Base-by-base conservation (phyloP, 2,113 vertebrate genomes). In the Spermophilus dauricus region DNA sequence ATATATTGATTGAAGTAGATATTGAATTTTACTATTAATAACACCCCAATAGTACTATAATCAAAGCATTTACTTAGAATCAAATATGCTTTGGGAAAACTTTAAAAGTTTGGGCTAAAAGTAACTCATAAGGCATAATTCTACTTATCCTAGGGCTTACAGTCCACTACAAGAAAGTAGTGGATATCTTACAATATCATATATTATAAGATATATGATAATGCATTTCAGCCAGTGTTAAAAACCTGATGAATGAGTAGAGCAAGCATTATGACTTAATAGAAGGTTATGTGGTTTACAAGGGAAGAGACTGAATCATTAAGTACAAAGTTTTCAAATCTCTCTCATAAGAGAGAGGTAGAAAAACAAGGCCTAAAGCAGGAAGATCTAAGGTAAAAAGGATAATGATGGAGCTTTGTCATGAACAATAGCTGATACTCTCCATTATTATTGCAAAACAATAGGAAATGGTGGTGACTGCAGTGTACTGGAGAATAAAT, bases 181-280 rank as follows among this genome's bases (percentile, higher is more conserved):
- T 42, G 39, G 4, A 42, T 42, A 42, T 42, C 39, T 42, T 42
- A 42, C 39, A 42, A 42, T 42, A 42, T 42, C 39, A 42, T 42
- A 39, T 37, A 69, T 67, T 72, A 37, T 13, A 67, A 94, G 9
- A 81, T n/a, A 80, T 16, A 53, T 72, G 34, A 88, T 37, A 72
- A 82, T 82, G 1, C 10, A 77, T 2, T 24, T 48, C 34, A 86
- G 18, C 16, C 32, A 65, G 2, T 26, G 28, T 82, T 32, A 65
- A 61, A 48, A 9, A 4, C 37, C 48, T 78, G 88, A 61, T 93
- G 30, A 91, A 18, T 51, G n/a, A 78, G 32, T 26, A 69, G 13
- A 89, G 28, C 92, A 94, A 56, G 77, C 14, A 85, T 85, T 89
- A 82, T 86, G 11, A 58, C 20, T 32, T 67, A 20, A 24, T 22